Conservation (phyloP, 2,888 invertebrate species). For the Drosophila kuntzei region DNA sequence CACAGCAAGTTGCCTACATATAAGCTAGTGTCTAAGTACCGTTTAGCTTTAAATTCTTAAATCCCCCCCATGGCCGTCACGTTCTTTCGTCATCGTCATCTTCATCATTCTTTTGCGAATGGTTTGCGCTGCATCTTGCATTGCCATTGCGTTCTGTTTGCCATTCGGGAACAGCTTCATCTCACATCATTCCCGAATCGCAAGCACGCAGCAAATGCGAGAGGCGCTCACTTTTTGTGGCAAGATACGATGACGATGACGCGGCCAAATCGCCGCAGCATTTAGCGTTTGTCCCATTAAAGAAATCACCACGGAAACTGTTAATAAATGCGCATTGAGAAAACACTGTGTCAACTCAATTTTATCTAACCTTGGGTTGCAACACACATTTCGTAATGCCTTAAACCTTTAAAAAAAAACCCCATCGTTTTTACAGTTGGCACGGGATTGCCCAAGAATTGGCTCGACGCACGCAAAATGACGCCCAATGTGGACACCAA, state of each 20-base stretch:
- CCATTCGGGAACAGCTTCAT: slow-evolving; percentile 59
- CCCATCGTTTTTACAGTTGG: slow-evolving; percentile 72
- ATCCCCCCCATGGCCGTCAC: background rate
- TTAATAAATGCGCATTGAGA: slow-evolving; percentile 77
- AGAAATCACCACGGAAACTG: slow-evolving; percentile 40
- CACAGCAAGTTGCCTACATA: slow-evolving; percentile 44
- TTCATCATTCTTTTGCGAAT: slow-evolving; percentile 35
- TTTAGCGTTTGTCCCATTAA: slow-evolving; percentile 64
- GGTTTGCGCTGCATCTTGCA: slow-evolving; percentile 6
- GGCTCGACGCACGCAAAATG: slow-evolving; percentile 66
- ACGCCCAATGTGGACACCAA: slow-evolving; percentile 46
- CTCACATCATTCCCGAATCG: slow-evolving; percentile 51
- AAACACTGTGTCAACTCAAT: slow-evolving; percentile 36
- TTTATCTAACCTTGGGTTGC: slow-evolving; percentile 9
- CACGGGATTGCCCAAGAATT: slow-evolving; percentile 70
- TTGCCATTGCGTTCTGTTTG: slow-evolving; percentile 23
- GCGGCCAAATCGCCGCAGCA: slow-evolving; percentile 53
- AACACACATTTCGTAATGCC: slow-evolving; percentile 19
- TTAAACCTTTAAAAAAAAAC: slow-evolving; percentile 25
- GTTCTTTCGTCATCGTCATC: slow-evolving; percentile 17
- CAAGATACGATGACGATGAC: slow-evolving; percentile 33
- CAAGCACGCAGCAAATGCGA: slow-evolving; percentile 23
- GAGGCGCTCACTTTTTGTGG: slow-evolving; percentile 23
- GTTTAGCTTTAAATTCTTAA: slow-evolving; percentile 63
- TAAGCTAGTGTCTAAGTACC: slow-evolving; percentile 74